A percentile compares a stretch with the other conserved stretches of the same genome.
These are phyloP conservation scores for Caenorhabditis sp. DNA, from an alignment of 2,888 invertebrate species.

Conservation along the genomic window DNA sequence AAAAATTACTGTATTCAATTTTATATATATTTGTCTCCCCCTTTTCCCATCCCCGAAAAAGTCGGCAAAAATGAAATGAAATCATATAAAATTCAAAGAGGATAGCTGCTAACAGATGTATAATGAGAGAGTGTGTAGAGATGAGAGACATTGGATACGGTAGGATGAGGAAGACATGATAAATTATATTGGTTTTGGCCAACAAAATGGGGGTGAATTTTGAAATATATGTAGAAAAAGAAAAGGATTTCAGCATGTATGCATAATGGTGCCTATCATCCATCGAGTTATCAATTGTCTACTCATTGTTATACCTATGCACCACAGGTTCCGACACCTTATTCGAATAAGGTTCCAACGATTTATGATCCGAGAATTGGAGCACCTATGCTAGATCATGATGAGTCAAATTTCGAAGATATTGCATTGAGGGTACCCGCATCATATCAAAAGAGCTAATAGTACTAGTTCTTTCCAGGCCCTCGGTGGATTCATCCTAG, in stretches of 20 bases:
- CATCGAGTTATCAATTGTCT: constrained; percentile 30
- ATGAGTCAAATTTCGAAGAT: constrained; percentile 60
- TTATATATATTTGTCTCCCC: too few species aligned
- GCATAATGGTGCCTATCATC: constrained; percentile 29
- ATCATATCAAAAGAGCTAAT: background rate
- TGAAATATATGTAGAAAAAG: background rate
- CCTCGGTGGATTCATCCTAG: constrained; percentile 97
- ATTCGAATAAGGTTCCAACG: constrained; percentile 49
- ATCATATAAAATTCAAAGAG: background rate
- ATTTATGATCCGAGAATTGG: constrained; percentile 52
- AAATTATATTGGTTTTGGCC: constrained; percentile 14
- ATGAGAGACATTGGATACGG: constrained; percentile 16
- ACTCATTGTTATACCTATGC: constrained; percentile 43
- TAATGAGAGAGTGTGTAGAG: background rate
- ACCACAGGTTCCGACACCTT: constrained; percentile 33
- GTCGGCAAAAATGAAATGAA: too few species aligned
- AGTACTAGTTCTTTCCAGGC: constrained; percentile 78
- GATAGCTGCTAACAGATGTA: background rate
- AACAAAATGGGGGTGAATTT: constrained; percentile 13
- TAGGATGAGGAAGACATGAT: constrained; percentile 4
- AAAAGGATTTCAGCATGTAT: constrained; percentile 42
- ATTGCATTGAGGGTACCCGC: constrained; percentile 55
- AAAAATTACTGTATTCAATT: too few species aligned
- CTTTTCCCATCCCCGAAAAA: too few species aligned
- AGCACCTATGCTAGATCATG: constrained; percentile 56